Conservation (phyloP, 1,140 invertebrate species). For the Drosophila repleta region DNA sequence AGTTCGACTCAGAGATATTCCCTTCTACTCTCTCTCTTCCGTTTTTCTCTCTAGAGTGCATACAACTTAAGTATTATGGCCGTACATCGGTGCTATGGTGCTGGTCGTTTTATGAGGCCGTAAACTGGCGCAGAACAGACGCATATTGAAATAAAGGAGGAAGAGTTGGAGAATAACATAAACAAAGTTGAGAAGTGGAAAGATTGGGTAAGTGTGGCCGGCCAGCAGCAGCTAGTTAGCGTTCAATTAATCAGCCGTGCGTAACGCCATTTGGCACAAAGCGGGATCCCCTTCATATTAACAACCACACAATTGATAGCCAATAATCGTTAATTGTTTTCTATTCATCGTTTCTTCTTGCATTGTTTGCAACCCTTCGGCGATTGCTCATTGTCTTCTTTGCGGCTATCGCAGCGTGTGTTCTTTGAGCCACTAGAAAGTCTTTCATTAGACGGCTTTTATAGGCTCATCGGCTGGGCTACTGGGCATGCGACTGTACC, state of each 20-base stretch:
- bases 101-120: constrained; percentile 58
- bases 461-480: constrained; percentile 26
- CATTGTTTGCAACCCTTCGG: constrained; percentile 59
- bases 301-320: constrained; percentile 55
- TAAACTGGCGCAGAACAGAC: constrained; percentile 65
- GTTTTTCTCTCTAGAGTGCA: constrained; percentile 45
- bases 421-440: constrained; percentile 58
- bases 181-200: neutral
- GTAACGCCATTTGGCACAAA: constrained; percentile 76
- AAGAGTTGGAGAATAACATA: neutral
- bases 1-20: neutral
- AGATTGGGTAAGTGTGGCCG: constrained; percentile 1
- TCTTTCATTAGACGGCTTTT: constrained; percentile 60
- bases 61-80: constrained; percentile 79
- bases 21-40: neutral
- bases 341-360: neutral
- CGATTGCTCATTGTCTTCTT: constrained; percentile 64
- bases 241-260: constrained; percentile 72
- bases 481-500: constrained; percentile 44
- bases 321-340: constrained; percentile 79
- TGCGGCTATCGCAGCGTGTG: constrained; percentile 51
- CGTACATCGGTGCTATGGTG: constrained; percentile 43
- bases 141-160: constrained; percentile 30
- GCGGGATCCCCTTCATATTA: constrained; percentile 33
- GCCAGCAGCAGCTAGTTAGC: constrained; percentile 15